Percentiles rank a stretch among this genome's conserved stretches.
These are phyloP conservation scores for Sphecodes monilicornis DNA, from an alignment of 2,888 invertebrate species.

Conservation along the genomic window DNA sequence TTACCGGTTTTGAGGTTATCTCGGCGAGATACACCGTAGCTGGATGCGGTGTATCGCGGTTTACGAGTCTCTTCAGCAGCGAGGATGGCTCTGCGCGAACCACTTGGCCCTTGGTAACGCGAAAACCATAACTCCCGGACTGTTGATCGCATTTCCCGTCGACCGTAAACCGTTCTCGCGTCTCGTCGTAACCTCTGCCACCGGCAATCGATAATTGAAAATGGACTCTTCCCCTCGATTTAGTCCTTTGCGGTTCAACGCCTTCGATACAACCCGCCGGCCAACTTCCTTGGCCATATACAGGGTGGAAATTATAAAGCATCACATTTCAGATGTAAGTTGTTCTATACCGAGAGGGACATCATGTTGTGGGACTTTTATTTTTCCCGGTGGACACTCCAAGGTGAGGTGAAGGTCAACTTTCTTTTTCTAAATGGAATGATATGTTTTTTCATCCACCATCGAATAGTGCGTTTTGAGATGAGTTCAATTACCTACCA, in stretches of 20 bases:
- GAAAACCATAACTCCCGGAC: constrained; percentile 65
- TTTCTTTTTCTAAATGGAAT: too few relatives aligned
- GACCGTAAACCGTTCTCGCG: constrained; percentile 50
- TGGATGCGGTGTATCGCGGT: constrained; percentile 24
- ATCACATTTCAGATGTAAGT: too few relatives aligned
- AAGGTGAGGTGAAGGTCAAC: too few relatives aligned
- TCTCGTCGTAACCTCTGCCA: neutral
- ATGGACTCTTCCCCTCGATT: neutral
- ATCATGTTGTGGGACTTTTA: too few relatives aligned
- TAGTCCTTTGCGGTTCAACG: neutral
- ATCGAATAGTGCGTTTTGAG: too few relatives aligned
- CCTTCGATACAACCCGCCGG: neutral
- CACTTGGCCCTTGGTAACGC: constrained; percentile 53
- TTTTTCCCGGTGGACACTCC: too few relatives aligned
- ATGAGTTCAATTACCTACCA: too few relatives aligned
- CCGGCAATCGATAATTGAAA: constrained; percentile 26
- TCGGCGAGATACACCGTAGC: constrained; percentile 4
- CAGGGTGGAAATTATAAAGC: too few relatives aligned
- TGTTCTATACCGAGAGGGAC: too few relatives aligned
- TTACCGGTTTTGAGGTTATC: constrained; percentile 51
- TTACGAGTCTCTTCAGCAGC: constrained; percentile 61
- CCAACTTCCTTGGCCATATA: neutral
- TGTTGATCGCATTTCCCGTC: constrained; percentile 50
- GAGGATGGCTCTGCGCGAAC: constrained; percentile 37
- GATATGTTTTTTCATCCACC: too few relatives aligned